Base-by-base conservation (phyloP, 1,140 invertebrate species). In the Drosophila sp. region DNA sequence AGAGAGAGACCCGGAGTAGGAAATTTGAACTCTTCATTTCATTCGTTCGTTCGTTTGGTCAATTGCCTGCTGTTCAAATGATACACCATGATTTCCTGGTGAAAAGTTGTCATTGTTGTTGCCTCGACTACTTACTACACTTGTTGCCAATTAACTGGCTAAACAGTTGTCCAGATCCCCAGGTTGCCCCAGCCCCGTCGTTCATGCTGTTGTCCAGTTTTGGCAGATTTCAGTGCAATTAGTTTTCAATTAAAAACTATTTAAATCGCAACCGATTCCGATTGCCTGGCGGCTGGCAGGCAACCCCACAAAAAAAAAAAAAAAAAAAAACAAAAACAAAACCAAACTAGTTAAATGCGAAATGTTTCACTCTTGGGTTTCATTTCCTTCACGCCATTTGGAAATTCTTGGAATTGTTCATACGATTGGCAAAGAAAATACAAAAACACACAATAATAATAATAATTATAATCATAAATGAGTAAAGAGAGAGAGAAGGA, bases 181-280 rank as follows among this genome's bases (percentile, higher is more conserved):
- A 66, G 68, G 65, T 33, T 66, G 47, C 61, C 57, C 50, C 79
- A 41, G 41, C 23, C 23, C 57, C 40, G 30, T 66, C 72, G 62
- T 38, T 55, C 38, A 50, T 23, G 71, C 63, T 41, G 58, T 63
- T 72, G 66, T 79, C 76, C 41, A 64, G 72, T 68, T 76, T 72
- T 76, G 62, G 41, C 72, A 63, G 69, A 60, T 54, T 74, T 72
- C 38, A 54, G 56, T 30, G 67, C 83, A 87, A 87, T 87, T 83
- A 87, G 83, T 71, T 80, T 70, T 76, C 72, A 83, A 83, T 83
- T 83, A 72, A 74, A 87, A 62, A 76, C 62, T 73, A 87, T 87
- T 87, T 82, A 71, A 79, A 87, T 79, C 44, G 29, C 63, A 27
- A 38, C 40, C 27, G 58, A 40, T 38, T 60, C 58, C 58, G 58